These are phyloP conservation scores for Callospermophilus lateralis DNA, from an alignment of 2,113 vertebrate species.

Conservation along the genomic window DNA sequence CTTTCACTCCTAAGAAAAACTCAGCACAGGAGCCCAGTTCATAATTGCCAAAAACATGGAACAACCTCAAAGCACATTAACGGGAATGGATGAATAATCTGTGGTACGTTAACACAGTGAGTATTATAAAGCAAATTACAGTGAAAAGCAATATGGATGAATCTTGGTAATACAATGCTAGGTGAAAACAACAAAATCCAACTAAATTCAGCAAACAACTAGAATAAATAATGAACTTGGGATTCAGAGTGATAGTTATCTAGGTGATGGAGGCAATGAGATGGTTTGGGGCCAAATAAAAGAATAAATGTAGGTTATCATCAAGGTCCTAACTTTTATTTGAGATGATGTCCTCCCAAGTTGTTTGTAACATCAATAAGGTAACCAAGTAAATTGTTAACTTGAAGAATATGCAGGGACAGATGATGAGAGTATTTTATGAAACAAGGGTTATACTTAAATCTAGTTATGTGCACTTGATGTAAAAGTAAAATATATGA, in stretches of 20 bases:
- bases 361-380: not conserved
- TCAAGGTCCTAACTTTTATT: not conserved
- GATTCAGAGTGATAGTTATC: not conserved
- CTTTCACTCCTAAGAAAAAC: not conserved
- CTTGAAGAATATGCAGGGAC: not conserved
- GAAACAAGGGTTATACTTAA: not conserved
- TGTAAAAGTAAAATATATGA: not conserved
- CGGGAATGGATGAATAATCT: no score
- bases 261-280: not conserved
- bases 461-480: not conserved
- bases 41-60: not conserved
- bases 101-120: not conserved
- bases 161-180: not conserved
- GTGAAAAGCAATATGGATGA: not conserved
- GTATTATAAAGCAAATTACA: not conserved
- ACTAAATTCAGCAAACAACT: not conserved
- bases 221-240: not conserved
- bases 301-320: not conserved
- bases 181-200: not conserved
- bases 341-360: not conserved
- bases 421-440: no score
- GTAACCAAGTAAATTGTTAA: not conserved
- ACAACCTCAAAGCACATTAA: not conserved
- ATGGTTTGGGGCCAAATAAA: not conserved
- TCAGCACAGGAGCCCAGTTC: not conserved